Base-by-base conservation (phyloP, 2,113 vertebrate genomes). In the Macrotis lagotis region DNA sequence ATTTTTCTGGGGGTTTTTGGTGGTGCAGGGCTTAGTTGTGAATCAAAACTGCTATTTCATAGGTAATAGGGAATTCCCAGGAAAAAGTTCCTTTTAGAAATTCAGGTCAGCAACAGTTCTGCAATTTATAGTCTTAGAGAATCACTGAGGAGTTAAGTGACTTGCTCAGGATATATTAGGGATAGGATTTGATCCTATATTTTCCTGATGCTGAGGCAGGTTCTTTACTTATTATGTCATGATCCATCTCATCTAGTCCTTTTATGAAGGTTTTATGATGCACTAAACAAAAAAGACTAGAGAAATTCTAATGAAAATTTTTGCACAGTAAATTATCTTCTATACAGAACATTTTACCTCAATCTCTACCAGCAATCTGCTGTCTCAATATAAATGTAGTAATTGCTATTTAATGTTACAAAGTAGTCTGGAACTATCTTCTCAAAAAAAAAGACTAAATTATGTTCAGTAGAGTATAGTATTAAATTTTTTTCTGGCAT, bases 391-490 rank as follows among this genome's bases (percentile, higher is more conserved):
- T 48, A 50, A 49, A 50, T 50, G 48, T 50, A 50, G 14, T n/a
- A 22, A 50, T 37, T 50, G 31, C 3, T 90, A 28, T 49, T 50
- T 90, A 28, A 14, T 12, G 2, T 51, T 50, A 91, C 47, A 44
- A 25, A n/a, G 50, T 0, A 0, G 3, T 50, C 5, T 6, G 1
- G 5, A 25, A 19, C 37, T 91, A 52, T 9, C 90, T 2, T 9
- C 90, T 2, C 24, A 12, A 53, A 50, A 28, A 44, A 25, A 59
- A 24, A 91, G n/a, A 11, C 2, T 8, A 0, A 66, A 19, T 49
- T 44, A 6, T 8, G 44, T 50, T n/a, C 26, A 48, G 50, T 10
- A 16, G 31, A 12, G 31, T 26, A 52, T 88, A 28, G 4, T 2
- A 28, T 28, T 10, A 5, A 53, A 11, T 25, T 22, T 83, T 22